Evolutionary conservation across 2,113 vertebrate species (phyloP).

Genomic region (Bubo bubo): DNA sequence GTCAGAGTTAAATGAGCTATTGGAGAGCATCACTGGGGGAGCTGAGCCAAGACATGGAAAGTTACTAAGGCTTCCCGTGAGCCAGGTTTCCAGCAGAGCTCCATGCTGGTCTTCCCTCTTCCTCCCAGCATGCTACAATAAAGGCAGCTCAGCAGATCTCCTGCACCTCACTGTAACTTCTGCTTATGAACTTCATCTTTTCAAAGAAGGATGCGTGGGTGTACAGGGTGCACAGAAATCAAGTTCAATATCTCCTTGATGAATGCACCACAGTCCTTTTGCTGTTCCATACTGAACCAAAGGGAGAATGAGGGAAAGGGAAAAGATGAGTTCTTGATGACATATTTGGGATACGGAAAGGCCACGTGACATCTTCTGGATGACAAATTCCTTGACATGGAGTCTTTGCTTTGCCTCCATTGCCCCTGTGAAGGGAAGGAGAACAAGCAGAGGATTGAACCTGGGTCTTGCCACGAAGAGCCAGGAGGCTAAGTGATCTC

Average conservation of each 20-base stretch:
- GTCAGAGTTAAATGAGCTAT: background rate
- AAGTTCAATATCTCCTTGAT: background rate
- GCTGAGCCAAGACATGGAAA: slow-evolving; percentile 13
- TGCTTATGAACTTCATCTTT: slow-evolving; percentile 26
- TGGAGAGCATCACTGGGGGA: background rate
- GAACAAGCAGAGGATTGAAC: slow-evolving; percentile 16
- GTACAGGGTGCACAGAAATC: background rate
- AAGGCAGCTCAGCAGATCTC: background rate
- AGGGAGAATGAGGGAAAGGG: background rate
- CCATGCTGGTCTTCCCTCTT: background rate
- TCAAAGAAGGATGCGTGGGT: background rate
- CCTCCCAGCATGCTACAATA: background rate
- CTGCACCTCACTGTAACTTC: slow-evolving; percentile 9
- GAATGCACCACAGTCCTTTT: background rate
- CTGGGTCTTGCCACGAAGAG: slow-evolving; percentile 12
- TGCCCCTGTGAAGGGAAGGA: background rate
- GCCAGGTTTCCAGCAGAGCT: slow-evolving; percentile 16
- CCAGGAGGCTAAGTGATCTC: background rate
- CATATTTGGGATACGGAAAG: slow-evolving; percentile 46
- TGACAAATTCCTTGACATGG: slow-evolving; percentile 33
- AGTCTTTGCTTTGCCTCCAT: slow-evolving; percentile 36
- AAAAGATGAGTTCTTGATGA: slow-evolving; percentile 30
- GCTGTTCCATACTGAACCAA: slow-evolving; percentile 35
- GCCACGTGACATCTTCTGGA: slow-evolving; percentile 59
- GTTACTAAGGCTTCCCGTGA: slow-evolving; percentile 33